A percentile compares a stretch with the other conserved stretches of the same genome.
phyloP scores from a whole-genome alignment of 2,113 vertebrate genomes.

The Gobius niger region DNA sequence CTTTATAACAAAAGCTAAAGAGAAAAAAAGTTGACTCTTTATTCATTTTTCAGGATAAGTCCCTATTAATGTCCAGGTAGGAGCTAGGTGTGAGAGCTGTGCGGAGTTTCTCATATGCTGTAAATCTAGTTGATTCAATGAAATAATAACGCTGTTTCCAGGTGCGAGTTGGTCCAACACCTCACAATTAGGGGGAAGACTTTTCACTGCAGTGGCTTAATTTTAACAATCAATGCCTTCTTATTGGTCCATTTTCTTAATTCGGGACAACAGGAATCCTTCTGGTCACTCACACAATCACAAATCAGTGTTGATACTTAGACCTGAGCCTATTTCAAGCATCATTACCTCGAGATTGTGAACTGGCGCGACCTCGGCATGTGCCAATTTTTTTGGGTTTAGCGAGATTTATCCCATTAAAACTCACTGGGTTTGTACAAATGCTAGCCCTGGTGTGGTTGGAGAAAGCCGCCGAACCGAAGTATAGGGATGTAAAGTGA shows the following conservation, averaged over 20 bases:
- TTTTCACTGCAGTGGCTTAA: neutral
- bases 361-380: neutral
- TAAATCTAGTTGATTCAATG: no score
- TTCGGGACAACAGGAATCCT: conserved; percentile 17
- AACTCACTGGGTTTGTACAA: neutral
- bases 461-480: conserved; percentile 17
- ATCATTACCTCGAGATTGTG: conserved; percentile 31
- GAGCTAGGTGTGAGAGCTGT: no score
- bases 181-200: no score
- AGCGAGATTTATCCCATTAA: neutral
- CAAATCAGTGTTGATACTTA: conserved; percentile 27
- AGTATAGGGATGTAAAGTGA: conserved; percentile 22
- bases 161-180: no score
- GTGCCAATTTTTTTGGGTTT: neutral
- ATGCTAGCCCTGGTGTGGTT: conserved; percentile 6
- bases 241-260: neutral
- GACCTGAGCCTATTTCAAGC: conserved; percentile 46
- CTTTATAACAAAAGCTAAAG: no score
- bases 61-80: no score
- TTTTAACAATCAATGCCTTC: neutral
- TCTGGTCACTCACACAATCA: conserved; percentile 37
- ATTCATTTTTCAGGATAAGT: no score
- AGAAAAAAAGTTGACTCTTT: no score
- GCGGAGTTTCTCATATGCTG: no score
- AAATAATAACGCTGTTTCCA: no score